Conservation (phyloP, 2,888 invertebrate species). For the Sphecodes monilicornis region DNA sequence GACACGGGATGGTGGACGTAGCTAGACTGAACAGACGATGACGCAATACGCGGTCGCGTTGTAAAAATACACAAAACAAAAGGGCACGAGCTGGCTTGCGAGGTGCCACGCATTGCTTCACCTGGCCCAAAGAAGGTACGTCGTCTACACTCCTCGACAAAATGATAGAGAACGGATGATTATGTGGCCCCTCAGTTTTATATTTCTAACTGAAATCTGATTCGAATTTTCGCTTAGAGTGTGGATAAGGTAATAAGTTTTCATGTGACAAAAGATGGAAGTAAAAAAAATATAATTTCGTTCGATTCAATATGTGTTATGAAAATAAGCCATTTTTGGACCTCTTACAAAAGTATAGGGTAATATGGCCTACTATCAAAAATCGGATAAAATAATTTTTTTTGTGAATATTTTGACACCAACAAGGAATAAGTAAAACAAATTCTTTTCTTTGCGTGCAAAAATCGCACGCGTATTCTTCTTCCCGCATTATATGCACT, state of each 20-base stretch:
- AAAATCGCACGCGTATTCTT: no score
- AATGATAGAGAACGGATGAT: background rate
- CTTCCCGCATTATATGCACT: no score
- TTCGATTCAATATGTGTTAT: no score
- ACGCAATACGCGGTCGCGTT: conserved; percentile 50
- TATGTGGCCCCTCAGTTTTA: background rate
- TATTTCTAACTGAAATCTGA: background rate
- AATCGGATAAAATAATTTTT: no score
- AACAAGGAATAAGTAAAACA: no score
- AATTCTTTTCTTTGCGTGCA: no score
- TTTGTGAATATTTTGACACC: no score
- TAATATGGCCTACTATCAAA: no score
- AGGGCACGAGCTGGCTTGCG: conserved; percentile 31
- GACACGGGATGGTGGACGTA: conserved; percentile 14
- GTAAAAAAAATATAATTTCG: no score
- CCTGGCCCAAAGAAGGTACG: background rate
- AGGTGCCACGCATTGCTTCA: conserved; percentile 33
- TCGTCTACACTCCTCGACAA: background rate
- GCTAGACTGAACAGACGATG: conserved; percentile 29
- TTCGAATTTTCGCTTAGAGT: background rate
- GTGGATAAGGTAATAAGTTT: background rate
- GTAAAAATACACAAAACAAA: conserved; percentile 69
- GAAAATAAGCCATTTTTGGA: no score
- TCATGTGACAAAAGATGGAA: no score
- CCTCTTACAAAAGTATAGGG: no score